Evolutionary conservation across 2,797 vertebrate genomes (phyloP), one percentile per base, ranked within the genome.

Genomic region (Cyprinodon diabolis): DNA sequence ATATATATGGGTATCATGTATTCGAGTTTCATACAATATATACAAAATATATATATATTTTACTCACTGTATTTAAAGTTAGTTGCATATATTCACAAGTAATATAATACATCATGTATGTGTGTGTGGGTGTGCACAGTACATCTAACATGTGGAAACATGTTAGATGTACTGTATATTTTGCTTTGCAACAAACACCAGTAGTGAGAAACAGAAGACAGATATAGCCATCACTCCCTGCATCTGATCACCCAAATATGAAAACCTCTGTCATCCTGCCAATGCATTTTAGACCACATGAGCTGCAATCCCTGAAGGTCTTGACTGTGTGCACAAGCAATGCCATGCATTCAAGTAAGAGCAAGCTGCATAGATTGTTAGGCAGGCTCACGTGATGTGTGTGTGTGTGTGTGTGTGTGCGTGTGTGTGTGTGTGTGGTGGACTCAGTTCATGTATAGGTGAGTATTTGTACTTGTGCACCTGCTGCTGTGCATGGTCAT

Each of bases 241-340:
- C 70, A 89, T 86, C 86, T 91, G 89, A 89, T 79, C 86, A 80
- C 76, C 89, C 87, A 89, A 91, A 92, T 90, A 91, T 86, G 82
- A 80, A 83, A 87, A 81, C 86, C 84, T 90, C 86, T 85, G 89
- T 86, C 90, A 86, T 88, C 82, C 85, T 93, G 92, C 91, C 93
- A 94, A 83, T 81, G 71, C 82, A 85, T 92, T 89, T 91, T 86
- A 89, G 69, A 86, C 75, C 82, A 43, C 62, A 45, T 80, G 77
- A 84, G 79, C 78, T 79, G 72, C 84, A 85, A 80, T 88, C 83
- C 86, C 40, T 43, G 35, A 35, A 87, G 85, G 73, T 79, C 82
- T 89, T 81, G 70, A 89, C 87, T 82, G 52, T 80, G 62, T 60
- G 71, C 51, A 58, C 57, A 66, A 71, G 12, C 30, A 51, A 66